Evolutionary conservation across 2,888 invertebrate genomes (phyloP).

Genomic region (Podotricha telesiphe): DNA sequence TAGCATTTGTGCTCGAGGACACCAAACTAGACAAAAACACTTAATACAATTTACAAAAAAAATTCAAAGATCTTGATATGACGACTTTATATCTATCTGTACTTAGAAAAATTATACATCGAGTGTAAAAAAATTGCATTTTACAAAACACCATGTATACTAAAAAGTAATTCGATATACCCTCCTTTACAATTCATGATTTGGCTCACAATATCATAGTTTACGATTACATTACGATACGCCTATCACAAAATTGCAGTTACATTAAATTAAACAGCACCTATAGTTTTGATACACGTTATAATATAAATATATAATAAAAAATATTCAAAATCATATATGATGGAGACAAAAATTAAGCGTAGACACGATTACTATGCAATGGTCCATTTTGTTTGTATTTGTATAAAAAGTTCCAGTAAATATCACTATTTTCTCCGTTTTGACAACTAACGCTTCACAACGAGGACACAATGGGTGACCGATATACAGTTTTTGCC

Average conservation of each 20-base stretch:
- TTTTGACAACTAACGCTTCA: constrained; percentile 71
- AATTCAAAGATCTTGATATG: constrained; percentile 67
- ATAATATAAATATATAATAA: constrained; percentile 66
- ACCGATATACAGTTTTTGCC: constrained; percentile 38
- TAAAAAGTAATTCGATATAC: constrained; percentile 80
- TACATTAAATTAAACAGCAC: constrained; percentile 80
- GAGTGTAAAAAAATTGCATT: constrained; percentile 75
- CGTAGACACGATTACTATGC: constrained; percentile 67
- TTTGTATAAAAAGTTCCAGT: constrained; percentile 56
- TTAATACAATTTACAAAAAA: constrained; percentile 67
- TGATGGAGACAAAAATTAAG: constrained; percentile 65
- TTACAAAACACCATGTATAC: constrained; percentile 78
- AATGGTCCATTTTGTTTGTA: constrained; percentile 66
- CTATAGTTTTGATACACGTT: constrained; percentile 76
- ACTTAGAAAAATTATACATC: constrained; percentile 74
- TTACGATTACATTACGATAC: constrained; percentile 73
- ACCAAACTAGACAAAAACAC: constrained; percentile 52
- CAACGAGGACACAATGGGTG: constrained; percentile 58
- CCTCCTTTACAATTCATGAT: constrained; percentile 73
- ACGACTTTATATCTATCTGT: constrained; percentile 76
- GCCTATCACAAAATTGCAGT: constrained; percentile 74
- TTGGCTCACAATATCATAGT: constrained; percentile 70
- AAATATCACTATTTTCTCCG: constrained; percentile 67
- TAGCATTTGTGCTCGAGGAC: constrained; percentile 52
- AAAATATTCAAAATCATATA: constrained; percentile 71